Evolutionary conservation across 2,888 invertebrate genomes (phyloP).

Genomic region (Synergus laeviventris): DNA sequence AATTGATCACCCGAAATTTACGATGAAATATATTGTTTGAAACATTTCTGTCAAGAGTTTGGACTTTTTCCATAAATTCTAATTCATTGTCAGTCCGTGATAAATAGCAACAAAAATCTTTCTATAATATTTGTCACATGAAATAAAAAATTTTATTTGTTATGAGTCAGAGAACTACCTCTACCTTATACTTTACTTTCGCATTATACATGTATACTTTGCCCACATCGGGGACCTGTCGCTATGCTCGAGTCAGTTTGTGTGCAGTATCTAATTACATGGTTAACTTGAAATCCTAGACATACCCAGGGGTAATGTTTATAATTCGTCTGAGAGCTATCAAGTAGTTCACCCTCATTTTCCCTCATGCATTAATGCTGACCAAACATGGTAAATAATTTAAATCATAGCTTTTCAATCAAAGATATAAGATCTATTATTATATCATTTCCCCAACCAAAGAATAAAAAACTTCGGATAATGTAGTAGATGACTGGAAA

Average conservation of each 20-base stretch:
- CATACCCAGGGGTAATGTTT: constrained; percentile 6
- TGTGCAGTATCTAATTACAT: constrained; percentile 28
- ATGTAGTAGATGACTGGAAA: background rate
- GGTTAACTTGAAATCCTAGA: constrained; percentile 33
- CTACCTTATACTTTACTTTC: constrained; percentile 7
- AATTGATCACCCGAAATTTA: too few relatives aligned
- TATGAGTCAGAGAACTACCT: too few relatives aligned
- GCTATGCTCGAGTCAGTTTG: background rate
- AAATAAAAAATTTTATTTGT: too few relatives aligned
- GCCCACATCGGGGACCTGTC: constrained; percentile 13
- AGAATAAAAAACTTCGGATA: too few relatives aligned
- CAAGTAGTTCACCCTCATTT: constrained; percentile 2
- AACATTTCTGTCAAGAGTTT: too few relatives aligned
- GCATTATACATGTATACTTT: background rate
- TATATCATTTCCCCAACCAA: background rate
- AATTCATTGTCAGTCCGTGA: too few relatives aligned
- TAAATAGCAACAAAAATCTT: too few relatives aligned
- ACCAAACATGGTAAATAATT: background rate
- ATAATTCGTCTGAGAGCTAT: constrained; percentile 22
- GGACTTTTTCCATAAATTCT: too few relatives aligned
- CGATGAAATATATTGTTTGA: too few relatives aligned
- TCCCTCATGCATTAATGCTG: background rate
- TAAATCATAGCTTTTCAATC: background rate
- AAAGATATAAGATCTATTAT: background rate
- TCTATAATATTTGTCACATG: too few relatives aligned